Evolutionary conservation across 2,113 vertebrate genomes (phyloP), one percentile per base, ranked within the genome.

Genomic region (Anarrhichthys ocellatus): DNA sequence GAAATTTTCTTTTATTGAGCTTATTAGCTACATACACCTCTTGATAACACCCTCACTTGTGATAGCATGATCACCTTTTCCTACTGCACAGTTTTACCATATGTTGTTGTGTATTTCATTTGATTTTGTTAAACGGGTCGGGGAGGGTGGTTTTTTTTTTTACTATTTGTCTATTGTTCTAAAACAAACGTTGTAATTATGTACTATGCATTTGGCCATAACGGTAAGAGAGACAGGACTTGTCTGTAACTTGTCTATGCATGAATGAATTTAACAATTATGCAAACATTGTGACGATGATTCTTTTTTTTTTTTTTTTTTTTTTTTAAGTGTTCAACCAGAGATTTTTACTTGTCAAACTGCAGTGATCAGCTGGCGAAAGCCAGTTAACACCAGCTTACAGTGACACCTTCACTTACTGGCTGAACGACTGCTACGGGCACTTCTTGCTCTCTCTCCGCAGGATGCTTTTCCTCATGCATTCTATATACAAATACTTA

Each of bases 181-280:
- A 61, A 69, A 36, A 70, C 42, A 78, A 81, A 38, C 27, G 71
- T 70, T 88, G 76, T 91, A 82, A 88, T 87, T 76, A 81, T 89
- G 46, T 90, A 73, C 78, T 88, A 80, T 92, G 90, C 85, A 87
- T 94, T 87, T 86, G 78, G 63, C 67, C 69, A 20, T 68, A 72
- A 66, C 13, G 24, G 38, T 48, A 81, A 91, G 86, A 83, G 73
- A 89, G 72, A 72, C 50, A 42, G 67, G 73, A 85, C 42, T 56
- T 84, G 78, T 80, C 80, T 89, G 76, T 79, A 82, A 73, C 40
- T 76, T 48, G 79, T 85, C 71, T 70, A 59, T 58, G 71, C 64
- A 78, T 70, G 48, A 84, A 38, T 79, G 24, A 69, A 71, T 66
- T 83, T 1, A 72, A 75, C 34, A 72, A 54, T 46, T 70, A 80